Evolutionary conservation across 2,113 vertebrate genomes (phyloP).

Genomic region (Prinia subflava): DNA sequence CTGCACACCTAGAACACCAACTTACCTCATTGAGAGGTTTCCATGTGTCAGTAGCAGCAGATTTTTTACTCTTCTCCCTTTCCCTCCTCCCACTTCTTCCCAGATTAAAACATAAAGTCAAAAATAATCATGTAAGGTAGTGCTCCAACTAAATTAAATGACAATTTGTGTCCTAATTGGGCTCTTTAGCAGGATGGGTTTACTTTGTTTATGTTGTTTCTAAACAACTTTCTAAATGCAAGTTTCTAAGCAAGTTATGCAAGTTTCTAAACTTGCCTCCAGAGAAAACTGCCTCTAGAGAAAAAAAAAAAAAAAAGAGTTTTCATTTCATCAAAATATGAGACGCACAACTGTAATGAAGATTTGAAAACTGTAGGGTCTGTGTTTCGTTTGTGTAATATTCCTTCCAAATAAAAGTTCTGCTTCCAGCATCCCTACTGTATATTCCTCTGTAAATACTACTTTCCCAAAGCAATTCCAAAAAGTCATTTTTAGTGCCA

Average conservation of each 20-base stretch:
- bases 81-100: neutral
- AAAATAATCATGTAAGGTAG: neutral
- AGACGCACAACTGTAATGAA: slow-evolving; percentile 59
- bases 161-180: neutral
- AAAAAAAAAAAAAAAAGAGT: neutral
- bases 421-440: slow-evolving; percentile 52
- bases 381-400: slow-evolving; percentile 62
- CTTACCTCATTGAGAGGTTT: neutral
- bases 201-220: neutral
- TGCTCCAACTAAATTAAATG: neutral
- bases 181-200: neutral
- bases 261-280: neutral
- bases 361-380: slow-evolving; percentile 56
- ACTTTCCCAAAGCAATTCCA: slow-evolving; percentile 27
- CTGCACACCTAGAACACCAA: neutral
- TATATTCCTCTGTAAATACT: slow-evolving; percentile 70
- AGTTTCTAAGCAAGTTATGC: too few species aligned
- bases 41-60: neutral
- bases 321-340: slow-evolving; percentile 25
- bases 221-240: too few species aligned
- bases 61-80: neutral
- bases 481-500: slow-evolving; percentile 41
- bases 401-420: slow-evolving; percentile 71
- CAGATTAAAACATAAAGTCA: neutral
- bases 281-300: neutral